A percentile compares a stretch with the other conserved stretches of the same genome.
These are phyloP conservation scores for Xestia ashworthii DNA, from an alignment of 2,888 invertebrate species.

Conservation along the genomic window DNA sequence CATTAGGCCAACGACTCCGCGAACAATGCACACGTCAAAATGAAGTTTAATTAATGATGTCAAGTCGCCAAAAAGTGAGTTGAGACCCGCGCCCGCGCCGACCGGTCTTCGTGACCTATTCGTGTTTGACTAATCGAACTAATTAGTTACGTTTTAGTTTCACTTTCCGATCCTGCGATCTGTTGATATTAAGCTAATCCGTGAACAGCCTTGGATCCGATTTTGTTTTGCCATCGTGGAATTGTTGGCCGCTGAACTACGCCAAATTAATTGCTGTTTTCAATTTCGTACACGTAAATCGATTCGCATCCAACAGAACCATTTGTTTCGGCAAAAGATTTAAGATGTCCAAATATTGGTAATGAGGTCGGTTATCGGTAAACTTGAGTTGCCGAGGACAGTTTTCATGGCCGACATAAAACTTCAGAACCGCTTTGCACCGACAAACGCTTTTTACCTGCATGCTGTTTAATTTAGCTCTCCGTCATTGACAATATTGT, in stretches of 20 bases:
- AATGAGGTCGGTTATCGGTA: conserved; percentile 86
- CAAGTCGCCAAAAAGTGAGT: conserved; percentile 80
- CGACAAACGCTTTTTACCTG: conserved; percentile 46
- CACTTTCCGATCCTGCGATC: conserved; percentile 81
- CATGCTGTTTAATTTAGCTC: conserved; percentile 36
- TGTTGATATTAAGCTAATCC: conserved; percentile 74
- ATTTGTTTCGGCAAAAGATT: conserved; percentile 78
- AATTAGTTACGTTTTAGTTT: conserved; percentile 84
- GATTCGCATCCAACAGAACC: conserved; percentile 61
- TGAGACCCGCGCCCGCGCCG: conserved; percentile 74
- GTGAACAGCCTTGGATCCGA: conserved; percentile 79
- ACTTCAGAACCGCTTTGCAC: conserved; percentile 22
- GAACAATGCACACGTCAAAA: conserved; percentile 79
- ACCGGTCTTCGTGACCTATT: conserved; percentile 81
- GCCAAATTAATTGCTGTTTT: conserved; percentile 51
- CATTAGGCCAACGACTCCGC: conserved; percentile 79
- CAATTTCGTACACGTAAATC: conserved; percentile 49
- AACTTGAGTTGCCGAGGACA: conserved; percentile 67
- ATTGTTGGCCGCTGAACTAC: conserved; percentile 47
- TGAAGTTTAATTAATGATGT: conserved; percentile 83
- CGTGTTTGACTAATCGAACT: conserved; percentile 79
- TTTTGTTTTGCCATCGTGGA: conserved; percentile 71
- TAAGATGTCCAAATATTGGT: conserved; percentile 84
- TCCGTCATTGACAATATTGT: conserved; percentile 16
- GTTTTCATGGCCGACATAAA: conserved; percentile 53